These are phyloP conservation scores for Elgaria multicarinata DNA, from an alignment of 2,113 vertebrate genomes.

Conservation along the genomic window DNA sequence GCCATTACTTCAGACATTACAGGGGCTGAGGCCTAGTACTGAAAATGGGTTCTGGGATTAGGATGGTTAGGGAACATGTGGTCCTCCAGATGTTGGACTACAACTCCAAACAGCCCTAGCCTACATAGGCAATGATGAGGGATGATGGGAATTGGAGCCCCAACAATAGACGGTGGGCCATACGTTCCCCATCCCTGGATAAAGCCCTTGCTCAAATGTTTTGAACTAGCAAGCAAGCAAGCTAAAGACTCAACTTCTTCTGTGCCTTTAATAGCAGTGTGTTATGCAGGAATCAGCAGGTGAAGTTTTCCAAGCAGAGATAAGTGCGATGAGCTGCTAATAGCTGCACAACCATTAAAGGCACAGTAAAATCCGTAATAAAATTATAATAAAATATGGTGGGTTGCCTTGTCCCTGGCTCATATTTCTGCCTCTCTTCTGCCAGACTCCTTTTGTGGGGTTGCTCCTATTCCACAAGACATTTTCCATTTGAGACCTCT, in stretches of 20 bases:
- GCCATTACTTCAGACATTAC: background rate
- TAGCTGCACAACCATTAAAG: background rate
- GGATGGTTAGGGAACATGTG: too few species aligned
- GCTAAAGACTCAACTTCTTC: background rate
- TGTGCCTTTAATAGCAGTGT: background rate
- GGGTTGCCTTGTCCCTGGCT: too few species aligned
- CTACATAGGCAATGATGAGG: too few species aligned
- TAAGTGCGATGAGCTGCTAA: background rate
- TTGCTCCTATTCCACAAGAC: background rate
- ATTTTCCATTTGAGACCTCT: background rate
- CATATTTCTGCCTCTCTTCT: too few species aligned
- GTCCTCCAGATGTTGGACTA: too few species aligned
- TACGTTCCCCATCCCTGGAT: too few species aligned
- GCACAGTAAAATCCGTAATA: background rate
- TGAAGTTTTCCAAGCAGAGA: background rate
- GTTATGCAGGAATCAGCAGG: background rate
- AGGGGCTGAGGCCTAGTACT: background rate
- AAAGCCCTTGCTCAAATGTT: background rate
- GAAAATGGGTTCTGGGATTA: background rate
- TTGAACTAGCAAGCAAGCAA: background rate
- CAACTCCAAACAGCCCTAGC: too few species aligned
- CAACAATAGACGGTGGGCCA: too few species aligned
- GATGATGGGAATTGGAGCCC: too few species aligned
- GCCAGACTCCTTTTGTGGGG: background rate
- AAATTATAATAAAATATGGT: too few species aligned